Conservation (phyloP, 2,888 invertebrate species). For the Archips crataeganus region DNA sequence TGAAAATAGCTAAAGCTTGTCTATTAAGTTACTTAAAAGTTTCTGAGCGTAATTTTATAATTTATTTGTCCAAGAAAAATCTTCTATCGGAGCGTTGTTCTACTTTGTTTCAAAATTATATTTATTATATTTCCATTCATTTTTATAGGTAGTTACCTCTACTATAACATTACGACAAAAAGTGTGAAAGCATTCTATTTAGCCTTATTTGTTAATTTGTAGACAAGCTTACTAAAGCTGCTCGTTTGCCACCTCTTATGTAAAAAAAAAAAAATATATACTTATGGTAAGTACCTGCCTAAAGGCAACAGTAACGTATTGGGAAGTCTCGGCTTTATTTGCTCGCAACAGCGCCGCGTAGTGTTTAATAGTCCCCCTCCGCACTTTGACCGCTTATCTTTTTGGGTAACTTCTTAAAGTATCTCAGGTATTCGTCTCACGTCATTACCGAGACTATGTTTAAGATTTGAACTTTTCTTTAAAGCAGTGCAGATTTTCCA, state of each 20-base stretch:
- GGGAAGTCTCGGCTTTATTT: neutral
- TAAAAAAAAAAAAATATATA: too few species aligned
- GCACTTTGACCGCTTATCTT: conserved; percentile 44
- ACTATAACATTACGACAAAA: neutral
- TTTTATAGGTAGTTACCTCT: too few species aligned
- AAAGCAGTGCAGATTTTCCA: conserved; percentile 11
- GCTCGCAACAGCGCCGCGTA: conserved; percentile 18
- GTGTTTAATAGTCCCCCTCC: conserved; percentile 57
- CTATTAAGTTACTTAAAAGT: too few species aligned
- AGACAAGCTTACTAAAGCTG: neutral
- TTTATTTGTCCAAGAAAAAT: too few species aligned
- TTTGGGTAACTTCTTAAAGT: conserved; percentile 42
- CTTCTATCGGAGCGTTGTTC: too few species aligned
- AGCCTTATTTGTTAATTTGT: neutral
- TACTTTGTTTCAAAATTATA: too few species aligned
- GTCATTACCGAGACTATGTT: conserved; percentile 34
- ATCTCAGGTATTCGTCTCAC: conserved; percentile 43
- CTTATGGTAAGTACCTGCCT: too few species aligned
- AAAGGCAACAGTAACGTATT: neutral
- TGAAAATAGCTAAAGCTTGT: too few species aligned
- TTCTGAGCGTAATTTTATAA: too few species aligned
- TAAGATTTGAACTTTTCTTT: conserved; percentile 32
- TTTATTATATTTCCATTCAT: too few species aligned
- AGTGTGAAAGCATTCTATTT: neutral
- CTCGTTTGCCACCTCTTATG: too few species aligned